Evolutionary conservation across 2,888 invertebrate genomes (phyloP).

Genomic region (Mesodorylaimus sp.): DNA sequence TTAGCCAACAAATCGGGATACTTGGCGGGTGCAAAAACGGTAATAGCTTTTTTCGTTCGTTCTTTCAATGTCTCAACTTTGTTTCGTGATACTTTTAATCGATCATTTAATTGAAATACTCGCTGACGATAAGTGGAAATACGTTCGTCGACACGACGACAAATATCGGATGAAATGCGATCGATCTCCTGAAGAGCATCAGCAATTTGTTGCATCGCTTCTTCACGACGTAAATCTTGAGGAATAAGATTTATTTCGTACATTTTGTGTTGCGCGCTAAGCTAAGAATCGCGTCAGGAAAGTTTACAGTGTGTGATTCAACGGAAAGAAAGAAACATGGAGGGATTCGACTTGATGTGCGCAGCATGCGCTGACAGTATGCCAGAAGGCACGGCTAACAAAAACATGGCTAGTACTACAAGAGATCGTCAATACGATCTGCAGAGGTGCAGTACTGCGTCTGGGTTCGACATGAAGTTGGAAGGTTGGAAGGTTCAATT

Average conservation of each 20-base stretch:
- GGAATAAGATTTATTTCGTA: conserved; percentile 43
- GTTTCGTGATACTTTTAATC: not conserved
- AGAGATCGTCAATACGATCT: no score
- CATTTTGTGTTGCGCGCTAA: no score
- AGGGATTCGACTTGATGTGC: no score
- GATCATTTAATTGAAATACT: not conserved
- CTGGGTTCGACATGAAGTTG: no score
- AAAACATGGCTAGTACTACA: no score
- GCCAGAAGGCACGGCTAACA: no score
- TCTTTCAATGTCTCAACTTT: conserved; percentile 32
- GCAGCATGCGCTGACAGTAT: no score
- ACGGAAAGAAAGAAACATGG: no score
- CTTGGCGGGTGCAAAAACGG: not conserved
- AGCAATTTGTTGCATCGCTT: conserved; percentile 68
- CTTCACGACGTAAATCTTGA: conserved; percentile 64
- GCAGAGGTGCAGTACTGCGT: no score
- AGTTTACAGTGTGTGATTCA: no score
- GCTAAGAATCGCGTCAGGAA: no score
- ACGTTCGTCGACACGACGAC: not conserved
- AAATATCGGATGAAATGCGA: not conserved
- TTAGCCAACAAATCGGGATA: not conserved
- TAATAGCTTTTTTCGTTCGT: not conserved
- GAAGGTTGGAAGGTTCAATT: no score
- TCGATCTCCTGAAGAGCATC: conserved; percentile 59
- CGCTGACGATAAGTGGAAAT: not conserved